phyloP scores from a whole-genome alignment of 2,113 vertebrate genomes.

The Chlorodrepanis virens region DNA sequence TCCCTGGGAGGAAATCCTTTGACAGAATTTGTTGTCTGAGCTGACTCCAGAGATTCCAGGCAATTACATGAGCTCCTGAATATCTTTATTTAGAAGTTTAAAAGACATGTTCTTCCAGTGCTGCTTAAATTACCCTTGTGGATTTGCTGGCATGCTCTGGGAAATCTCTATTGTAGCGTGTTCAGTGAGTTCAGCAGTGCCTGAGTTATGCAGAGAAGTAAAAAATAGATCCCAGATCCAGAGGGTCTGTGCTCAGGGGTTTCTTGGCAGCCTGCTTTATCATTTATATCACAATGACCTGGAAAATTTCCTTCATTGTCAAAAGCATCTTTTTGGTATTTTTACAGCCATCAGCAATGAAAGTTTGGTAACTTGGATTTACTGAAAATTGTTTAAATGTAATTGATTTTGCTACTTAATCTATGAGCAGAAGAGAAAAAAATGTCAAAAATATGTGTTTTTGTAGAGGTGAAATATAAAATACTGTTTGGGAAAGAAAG shows the following conservation, averaged over 20 bases:
- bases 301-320: neutral
- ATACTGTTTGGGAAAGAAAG: neutral
- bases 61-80: slow-evolving; percentile 20
- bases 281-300: neutral
- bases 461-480: neutral
- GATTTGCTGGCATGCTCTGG: neutral
- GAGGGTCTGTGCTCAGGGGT: neutral
- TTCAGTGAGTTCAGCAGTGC: neutral
- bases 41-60: slow-evolving; percentile 21
- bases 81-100: slow-evolving; percentile 39
- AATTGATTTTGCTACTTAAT: neutral
- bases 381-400: neutral
- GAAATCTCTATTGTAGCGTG: neutral
- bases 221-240: neutral
- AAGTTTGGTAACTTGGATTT: neutral
- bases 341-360: neutral
- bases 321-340: neutral
- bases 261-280: neutral
- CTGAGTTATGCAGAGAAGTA: neutral
- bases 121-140: slow-evolving; percentile 13
- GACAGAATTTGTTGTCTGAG: slow-evolving; percentile 47
- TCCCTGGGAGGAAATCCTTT: neutral
- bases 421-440: neutral
- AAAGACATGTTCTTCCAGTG: neutral
- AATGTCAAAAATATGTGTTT: neutral